Evolutionary conservation across 2,888 invertebrate genomes (phyloP).

Genomic region (Digitonthophagus gazella): DNA sequence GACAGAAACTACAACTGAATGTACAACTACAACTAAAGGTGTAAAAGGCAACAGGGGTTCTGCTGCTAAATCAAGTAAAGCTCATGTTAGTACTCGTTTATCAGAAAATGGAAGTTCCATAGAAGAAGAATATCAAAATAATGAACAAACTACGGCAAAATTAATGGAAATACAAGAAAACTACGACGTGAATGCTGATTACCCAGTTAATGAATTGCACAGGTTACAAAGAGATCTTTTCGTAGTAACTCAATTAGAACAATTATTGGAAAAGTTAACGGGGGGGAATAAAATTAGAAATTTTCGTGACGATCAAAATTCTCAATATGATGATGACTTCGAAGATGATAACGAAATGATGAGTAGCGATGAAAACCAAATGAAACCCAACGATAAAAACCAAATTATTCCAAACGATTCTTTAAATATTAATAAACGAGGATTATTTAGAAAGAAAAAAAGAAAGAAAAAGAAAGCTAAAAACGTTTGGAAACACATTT

Average conservation of each 20-base stretch:
- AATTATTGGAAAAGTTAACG: constrained; percentile 30
- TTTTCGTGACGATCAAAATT: constrained; percentile 28
- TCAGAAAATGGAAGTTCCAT: too few relatives aligned
- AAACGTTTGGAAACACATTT: constrained; percentile 34
- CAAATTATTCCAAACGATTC: not conserved
- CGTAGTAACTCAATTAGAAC: constrained; percentile 33
- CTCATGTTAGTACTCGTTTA: too few relatives aligned
- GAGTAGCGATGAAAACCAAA: not conserved
- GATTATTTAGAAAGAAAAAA: constrained; percentile 27
- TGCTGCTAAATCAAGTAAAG: too few relatives aligned
- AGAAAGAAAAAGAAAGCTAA: constrained; percentile 32
- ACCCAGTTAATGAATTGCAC: constrained; percentile 18
- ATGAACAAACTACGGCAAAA: not conserved
- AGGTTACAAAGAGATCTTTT: constrained; percentile 34
- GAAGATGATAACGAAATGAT: constrained; percentile 1
- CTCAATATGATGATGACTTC: constrained; percentile 25
- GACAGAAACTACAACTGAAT: too few relatives aligned
- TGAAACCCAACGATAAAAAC: not conserved
- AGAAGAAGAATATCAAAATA: too few relatives aligned
- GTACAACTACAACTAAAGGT: too few relatives aligned
- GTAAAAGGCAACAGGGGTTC: too few relatives aligned
- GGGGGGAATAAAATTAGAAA: constrained; percentile 22
- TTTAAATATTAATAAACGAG: constrained; percentile 20
- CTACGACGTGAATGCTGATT: constrained; percentile 3
- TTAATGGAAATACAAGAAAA: not conserved